Base-by-base conservation (phyloP, 2,797 vertebrate genomes). In the Malacoctenus gilli region DNA sequence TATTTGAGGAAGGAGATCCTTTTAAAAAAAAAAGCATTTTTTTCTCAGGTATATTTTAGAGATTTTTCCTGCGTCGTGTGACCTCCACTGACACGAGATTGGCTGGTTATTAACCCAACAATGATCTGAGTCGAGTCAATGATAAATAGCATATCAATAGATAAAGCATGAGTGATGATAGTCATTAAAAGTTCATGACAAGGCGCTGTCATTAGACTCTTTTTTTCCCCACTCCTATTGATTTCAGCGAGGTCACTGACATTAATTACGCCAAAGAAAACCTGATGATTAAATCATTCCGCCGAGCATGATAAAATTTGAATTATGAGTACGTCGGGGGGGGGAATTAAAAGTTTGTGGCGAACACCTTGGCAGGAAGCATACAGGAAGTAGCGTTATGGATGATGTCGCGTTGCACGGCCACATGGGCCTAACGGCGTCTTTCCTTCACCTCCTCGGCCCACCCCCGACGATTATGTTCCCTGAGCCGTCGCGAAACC, bases 121-220 rank as follows among this genome's bases (percentile, higher is more conserved):
- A 38, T 42, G 20, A 47, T 32, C 37, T 59, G 7, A 52, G 31
- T 16, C 13, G 32, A 64, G 64, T 59, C 57, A 6, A 67, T 77
- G 81, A 85, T 60, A 61, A 75, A 84, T 72, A 34, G 65, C 60
- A 73, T 49, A 70, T 79, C 70, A 49, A 76, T 71, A 66, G 71
- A 75, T 72, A 68, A 68, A 52, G 55, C 72, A 76, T 87, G 86
- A 87, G 40, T 68, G 71, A 87, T 87, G 78, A 43, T 23, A 49
- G 75, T 55, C 78, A 76, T 89, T 87, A 83, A 64, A 56, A 61
- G 52, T 58, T 53, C 25, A 14, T 57, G 81, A 67, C 75, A 57
- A 56, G 68, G 43, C 51, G 59, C 69, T 62, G 72, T 79, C 80
- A 70, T 77, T 75, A 68, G 67, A 53, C 71, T 65, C 75, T 82